Conservation (phyloP, 2,888 invertebrate genomes). For the Limnephilus auricula region DNA sequence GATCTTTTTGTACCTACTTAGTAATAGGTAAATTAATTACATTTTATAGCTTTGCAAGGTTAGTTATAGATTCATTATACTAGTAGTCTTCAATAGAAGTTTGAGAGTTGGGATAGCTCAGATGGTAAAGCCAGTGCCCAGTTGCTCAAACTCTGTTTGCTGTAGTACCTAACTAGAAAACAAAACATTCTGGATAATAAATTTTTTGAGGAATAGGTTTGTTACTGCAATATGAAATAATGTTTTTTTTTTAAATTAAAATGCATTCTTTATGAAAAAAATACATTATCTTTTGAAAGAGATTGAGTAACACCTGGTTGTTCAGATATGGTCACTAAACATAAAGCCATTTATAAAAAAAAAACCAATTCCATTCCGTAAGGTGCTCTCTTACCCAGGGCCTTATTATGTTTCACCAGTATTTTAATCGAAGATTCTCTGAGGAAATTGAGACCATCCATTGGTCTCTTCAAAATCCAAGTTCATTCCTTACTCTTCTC, state of each 20-base stretch:
- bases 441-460: too few species aligned
- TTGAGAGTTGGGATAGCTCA: neutral
- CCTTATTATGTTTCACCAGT: neutral
- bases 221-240: neutral
- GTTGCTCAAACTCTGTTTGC: neutral
- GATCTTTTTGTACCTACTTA: slow-evolving; percentile 59
- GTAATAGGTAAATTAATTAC: slow-evolving; percentile 50
- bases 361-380: too few species aligned
- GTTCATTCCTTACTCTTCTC: too few species aligned
- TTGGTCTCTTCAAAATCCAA: too few species aligned
- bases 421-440: neutral
- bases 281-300: too few species aligned
- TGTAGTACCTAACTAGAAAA: neutral
- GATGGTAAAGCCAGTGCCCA: neutral
- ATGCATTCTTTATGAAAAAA: too few species aligned
- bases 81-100: neutral
- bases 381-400: too few species aligned
- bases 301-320: too few species aligned
- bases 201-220: neutral
- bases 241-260: neutral
- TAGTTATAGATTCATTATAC: neutral
- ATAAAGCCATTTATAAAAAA: too few species aligned
- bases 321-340: too few species aligned
- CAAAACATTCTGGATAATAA: neutral
- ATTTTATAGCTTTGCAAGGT: slow-evolving; percentile 29